Evolutionary conservation across 2,888 invertebrate species (phyloP), one percentile per base, ranked within the genome.

Genomic region (Cylloceria caligata): DNA sequence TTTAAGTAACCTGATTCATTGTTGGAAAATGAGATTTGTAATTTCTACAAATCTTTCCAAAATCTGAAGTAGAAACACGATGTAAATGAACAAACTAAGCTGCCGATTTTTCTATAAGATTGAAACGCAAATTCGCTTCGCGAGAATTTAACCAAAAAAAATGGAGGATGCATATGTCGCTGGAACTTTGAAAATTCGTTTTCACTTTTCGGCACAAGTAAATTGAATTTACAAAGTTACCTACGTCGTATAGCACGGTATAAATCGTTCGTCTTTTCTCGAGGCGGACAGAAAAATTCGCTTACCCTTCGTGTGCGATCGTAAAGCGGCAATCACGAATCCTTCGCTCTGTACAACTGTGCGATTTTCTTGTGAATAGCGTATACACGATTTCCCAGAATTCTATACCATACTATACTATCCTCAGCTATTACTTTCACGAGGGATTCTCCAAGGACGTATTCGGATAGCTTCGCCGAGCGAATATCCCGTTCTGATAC

Each of bases 271-370:
- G 47, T 77, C 68, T 81, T 57, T 74, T 74, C 69, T 47, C 34
- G 52, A 60, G 30, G 19, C 57, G 36, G 69, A 52, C 19, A 42
- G 55, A 64, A 45, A 75, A 21, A 47, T 36, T 60, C 47, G 64
- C 57, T 74, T 68, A 57, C 69, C 64, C 64, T 72, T 64, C 34
- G 57, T 49, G 36, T 24, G 69, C 69, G 81, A 81, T 74, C 81
- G 78, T 81, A 81, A 81, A 81, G 69, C 81, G 64, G 78, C 81
- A 81, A 81, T 81, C 81, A 74, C 81, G 73, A 81, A 69, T 78
- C 73, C 81, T 74, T 74, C 73, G 81, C 39, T 78, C 69, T 45
- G 64, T 74, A 74, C 77, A 55, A 65, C 74, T 57, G 81, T 42
- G 74, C 73, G 81, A 81, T 81, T 62, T 81, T 47, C 64, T 49